Conservation (phyloP, 2,888 invertebrate genomes). For the Dascillus cervinus region DNA sequence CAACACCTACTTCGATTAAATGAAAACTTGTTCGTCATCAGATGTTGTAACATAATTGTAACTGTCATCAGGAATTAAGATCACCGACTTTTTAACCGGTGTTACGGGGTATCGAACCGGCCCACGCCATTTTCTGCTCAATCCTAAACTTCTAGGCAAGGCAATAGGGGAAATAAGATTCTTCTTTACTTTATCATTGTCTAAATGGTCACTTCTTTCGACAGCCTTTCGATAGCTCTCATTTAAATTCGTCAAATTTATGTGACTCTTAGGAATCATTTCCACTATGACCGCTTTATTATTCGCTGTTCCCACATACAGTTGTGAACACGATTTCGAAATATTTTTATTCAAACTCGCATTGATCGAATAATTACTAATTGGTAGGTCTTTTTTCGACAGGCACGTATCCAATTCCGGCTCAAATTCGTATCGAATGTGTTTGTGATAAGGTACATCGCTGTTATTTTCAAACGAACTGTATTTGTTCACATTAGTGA, state of each 20-base stretch:
- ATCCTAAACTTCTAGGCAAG: conserved; percentile 51
- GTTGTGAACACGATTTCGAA: conserved; percentile 34
- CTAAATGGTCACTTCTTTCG: conserved; percentile 2
- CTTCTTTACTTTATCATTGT: neutral
- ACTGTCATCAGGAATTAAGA: conserved; percentile 35
- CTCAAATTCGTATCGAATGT: conserved; percentile 40
- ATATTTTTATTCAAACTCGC: conserved; percentile 18
- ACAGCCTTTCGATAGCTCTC: neutral
- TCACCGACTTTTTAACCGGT: conserved; percentile 45
- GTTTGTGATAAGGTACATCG: conserved; percentile 42
- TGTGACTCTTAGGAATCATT: conserved; percentile 31
- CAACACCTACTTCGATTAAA: conserved; percentile 32
- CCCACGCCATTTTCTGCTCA: conserved; percentile 54
- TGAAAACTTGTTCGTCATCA: conserved; percentile 60
- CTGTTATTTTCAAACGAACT: conserved; percentile 7
- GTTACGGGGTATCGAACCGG: conserved; percentile 59
- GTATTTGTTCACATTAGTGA: conserved; percentile 34
- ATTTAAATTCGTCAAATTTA: conserved; percentile 3
- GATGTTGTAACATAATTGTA: conserved; percentile 45
- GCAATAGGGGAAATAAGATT: conserved; percentile 39
- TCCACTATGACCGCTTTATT: conserved; percentile 34
- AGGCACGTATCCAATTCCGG: conserved; percentile 20
- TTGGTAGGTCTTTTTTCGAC: too few species aligned
- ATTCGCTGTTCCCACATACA: conserved; percentile 19
- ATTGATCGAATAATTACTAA: too few species aligned